Conservation (phyloP, 2,797 vertebrate species). For the Pempheris klunzingeri region DNA sequence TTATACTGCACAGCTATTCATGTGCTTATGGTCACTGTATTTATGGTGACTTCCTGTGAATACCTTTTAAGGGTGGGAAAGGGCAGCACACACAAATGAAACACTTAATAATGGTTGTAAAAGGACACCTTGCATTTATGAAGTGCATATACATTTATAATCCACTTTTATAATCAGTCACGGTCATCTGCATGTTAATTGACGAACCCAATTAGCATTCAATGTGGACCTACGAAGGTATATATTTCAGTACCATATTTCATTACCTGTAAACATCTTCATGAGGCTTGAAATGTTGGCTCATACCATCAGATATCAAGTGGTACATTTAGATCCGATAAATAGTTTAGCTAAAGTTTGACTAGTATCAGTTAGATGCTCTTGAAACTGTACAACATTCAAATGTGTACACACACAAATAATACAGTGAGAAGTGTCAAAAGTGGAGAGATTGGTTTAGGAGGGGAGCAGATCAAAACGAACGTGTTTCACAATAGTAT, state of each 20-base stretch:
- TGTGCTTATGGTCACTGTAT: neutral
- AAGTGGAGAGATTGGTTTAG: neutral
- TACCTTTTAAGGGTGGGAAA: neutral
- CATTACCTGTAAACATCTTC: neutral
- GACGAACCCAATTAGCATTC: neutral
- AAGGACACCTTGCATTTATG: neutral
- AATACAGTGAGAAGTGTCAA: neutral
- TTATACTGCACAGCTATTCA: neutral
- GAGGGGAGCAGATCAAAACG: neutral
- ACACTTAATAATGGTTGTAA: slow-evolving; percentile 1
- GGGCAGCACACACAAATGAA: neutral
- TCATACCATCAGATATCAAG: neutral
- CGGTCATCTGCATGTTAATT: neutral
- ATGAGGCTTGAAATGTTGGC: neutral
- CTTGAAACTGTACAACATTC: neutral
- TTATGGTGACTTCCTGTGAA: neutral
- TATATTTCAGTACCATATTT: neutral
- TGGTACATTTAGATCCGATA: neutral
- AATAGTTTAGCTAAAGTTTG: neutral
- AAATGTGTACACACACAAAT: neutral
- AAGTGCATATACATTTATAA: neutral
- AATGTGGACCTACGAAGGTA: neutral
- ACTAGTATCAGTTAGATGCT: neutral
- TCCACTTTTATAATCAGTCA: neutral
- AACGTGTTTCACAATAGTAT: neutral